phyloP scores from a whole-genome alignment of 2,113 vertebrate genomes.

The cat (Felis catus) region F.catus_Fca126_mat1.0 CM031419.1:1605501-1606000 shows the following conservation, averaged over 20 bases:
- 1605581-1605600: background rate
- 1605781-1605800: background rate
- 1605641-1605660: no score
- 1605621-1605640: fast-evolving
- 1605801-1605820: background rate
- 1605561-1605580: background rate
- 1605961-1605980: background rate
- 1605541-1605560: background rate
- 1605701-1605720: background rate
- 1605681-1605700: no score
- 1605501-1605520: background rate
- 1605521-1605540: background rate
- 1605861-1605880: background rate
- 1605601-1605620: background rate
- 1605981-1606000: background rate
- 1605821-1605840: conserved; percentile 41
- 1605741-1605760: background rate
- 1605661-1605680: background rate
- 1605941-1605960: background rate
- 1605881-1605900: background rate
- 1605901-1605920: background rate
- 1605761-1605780: background rate
- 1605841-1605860: background rate
- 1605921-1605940: background rate
- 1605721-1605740: background rate